A percentile compares a stretch with the other conserved stretches of the same genome.
These are phyloP conservation scores for Drosophila serrata DNA, from an alignment of 1,140 invertebrate genomes.

Conservation along the genomic window DNA sequence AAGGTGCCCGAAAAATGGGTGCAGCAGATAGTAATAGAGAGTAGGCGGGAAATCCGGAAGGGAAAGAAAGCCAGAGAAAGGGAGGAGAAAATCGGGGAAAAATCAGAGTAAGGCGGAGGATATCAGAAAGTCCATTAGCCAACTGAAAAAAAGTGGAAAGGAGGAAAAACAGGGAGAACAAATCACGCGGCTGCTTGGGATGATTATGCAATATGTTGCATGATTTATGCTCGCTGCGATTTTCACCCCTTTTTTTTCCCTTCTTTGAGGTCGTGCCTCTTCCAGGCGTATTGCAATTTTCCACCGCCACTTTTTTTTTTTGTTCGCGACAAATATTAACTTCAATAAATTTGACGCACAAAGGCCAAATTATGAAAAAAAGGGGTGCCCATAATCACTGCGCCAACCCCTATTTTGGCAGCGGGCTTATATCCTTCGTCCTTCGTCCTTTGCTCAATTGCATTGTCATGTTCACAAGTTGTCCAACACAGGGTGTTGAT, in stretches of 20 bases:
- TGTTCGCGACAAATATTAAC: slow-evolving; percentile 76
- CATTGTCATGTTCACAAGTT: slow-evolving; percentile 84
- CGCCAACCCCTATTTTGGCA: slow-evolving; percentile 22
- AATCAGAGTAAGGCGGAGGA: not conserved
- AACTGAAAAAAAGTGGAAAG: not conserved
- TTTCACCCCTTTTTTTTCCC: slow-evolving; percentile 44
- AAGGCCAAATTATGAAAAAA: slow-evolving; percentile 62
- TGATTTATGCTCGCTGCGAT: slow-evolving; percentile 73
- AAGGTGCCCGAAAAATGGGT: not conserved
- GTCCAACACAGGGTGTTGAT: slow-evolving; percentile 79
- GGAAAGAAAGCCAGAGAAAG: not conserved
- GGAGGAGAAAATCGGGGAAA: not conserved
- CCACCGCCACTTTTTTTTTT: slow-evolving; percentile 6
- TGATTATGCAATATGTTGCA: slow-evolving; percentile 85
- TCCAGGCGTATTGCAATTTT: slow-evolving; percentile 41
- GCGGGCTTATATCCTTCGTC: not conserved
- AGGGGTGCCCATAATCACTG: slow-evolving; percentile 41
- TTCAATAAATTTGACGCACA: slow-evolving; percentile 79
- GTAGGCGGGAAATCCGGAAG: slow-evolving; percentile 4
- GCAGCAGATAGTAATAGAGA: not conserved
- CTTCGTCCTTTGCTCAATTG: slow-evolving; percentile 63
- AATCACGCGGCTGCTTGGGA: slow-evolving; percentile 52
- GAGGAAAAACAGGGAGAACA: slow-evolving; percentile 17
- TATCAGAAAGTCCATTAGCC: slow-evolving; percentile 27
- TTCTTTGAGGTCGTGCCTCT: no score